A percentile compares a stretch with the other conserved stretches of the same genome.
These are phyloP conservation scores for Cyrtodaria siliqua DNA, from an alignment of 2,888 invertebrate species.

Conservation along the genomic window DNA sequence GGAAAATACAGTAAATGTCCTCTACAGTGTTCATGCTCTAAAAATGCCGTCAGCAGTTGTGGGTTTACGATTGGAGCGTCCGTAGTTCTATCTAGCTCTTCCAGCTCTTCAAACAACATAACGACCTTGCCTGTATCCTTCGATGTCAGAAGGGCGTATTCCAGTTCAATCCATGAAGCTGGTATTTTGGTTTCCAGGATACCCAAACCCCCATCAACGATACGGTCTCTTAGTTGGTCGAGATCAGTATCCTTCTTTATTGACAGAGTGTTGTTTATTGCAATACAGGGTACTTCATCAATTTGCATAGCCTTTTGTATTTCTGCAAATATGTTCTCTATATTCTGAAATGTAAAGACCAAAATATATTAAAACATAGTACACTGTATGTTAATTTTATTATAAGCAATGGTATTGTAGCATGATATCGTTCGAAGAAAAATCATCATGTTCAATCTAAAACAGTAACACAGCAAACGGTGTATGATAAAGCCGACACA, in stretches of 20 bases:
- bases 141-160: conserved; percentile 12
- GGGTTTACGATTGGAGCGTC: conserved; percentile 23
- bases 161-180: conserved; percentile 43
- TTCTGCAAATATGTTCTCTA: conserved; percentile 8
- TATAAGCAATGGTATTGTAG: too few relatives aligned
- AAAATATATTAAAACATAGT: too few relatives aligned
- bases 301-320: conserved; percentile 2
- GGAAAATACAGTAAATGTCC: conserved; percentile 31
- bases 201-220: conserved; percentile 32
- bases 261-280: conserved; percentile 30
- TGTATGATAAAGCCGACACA: too few relatives aligned
- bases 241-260: conserved; percentile 2
- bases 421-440: too few relatives aligned
- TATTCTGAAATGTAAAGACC: conserved; percentile 3
- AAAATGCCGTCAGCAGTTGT: conserved; percentile 11
- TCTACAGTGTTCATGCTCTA: conserved; percentile 37
- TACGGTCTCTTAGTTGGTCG: conserved; percentile 13
- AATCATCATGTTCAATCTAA: too few relatives aligned
- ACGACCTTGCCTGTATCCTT: conserved; percentile 7
- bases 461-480: too few relatives aligned
- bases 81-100: conserved; percentile 13
- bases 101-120: conserved; percentile 13
- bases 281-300: conserved; percentile 16
- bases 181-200: conserved; percentile 29
- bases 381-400: too few relatives aligned